phyloP scores from a whole-genome alignment of 2,113 vertebrate species.

The Antennarius striatus region DNA sequence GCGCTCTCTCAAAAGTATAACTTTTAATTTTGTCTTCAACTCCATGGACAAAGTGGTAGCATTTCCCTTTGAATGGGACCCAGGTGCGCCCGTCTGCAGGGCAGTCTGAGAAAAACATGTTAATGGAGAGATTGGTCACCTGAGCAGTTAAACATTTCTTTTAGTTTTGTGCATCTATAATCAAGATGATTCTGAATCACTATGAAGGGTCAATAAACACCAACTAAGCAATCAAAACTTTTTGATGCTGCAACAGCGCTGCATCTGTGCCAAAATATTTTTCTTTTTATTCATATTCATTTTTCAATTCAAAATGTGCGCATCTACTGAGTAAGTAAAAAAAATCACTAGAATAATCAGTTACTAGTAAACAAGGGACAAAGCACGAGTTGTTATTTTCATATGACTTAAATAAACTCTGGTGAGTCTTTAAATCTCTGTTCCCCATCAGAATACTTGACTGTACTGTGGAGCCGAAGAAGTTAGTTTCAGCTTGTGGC shows the following conservation, averaged over 20 bases:
- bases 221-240: no score
- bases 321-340: background rate
- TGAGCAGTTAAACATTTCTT: background rate
- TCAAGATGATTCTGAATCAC: no score
- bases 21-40: constrained; percentile 72
- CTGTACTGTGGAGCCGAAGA: background rate
- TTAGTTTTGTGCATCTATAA: background rate
- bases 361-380: no score
- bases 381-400: no score
- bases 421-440: no score
- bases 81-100: constrained; percentile 80
- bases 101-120: constrained; percentile 66
- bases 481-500: constrained; percentile 28
- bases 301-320: no score
- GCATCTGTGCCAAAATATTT: no score
- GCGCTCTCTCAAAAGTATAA: constrained; percentile 70
- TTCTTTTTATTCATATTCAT: no score
- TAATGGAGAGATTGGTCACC: background rate
- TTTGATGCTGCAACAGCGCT: no score
- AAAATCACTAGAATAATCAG: background rate
- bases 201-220: no score
- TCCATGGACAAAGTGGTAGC: constrained; percentile 82
- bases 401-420: no score
- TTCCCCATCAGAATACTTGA: background rate
- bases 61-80: constrained; percentile 69